Evolutionary conservation across 1,140 invertebrate genomes (phyloP).

Genomic region (Apis mellifera): DNA sequence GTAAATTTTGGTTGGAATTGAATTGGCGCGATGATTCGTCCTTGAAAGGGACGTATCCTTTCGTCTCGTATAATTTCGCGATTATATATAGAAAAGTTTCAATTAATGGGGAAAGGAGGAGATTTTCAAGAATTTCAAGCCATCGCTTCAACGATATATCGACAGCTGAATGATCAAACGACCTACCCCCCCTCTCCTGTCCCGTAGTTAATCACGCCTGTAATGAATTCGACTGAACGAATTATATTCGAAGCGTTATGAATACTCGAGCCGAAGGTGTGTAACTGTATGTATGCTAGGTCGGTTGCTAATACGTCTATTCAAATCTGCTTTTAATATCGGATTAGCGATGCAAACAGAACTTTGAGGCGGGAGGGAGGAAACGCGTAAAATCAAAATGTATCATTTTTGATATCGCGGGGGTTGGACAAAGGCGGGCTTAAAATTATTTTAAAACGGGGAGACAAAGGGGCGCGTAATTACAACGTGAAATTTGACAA

Average conservation of each 20-base stretch:
- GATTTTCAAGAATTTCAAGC: slow-evolving; percentile 10
- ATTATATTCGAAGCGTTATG: slow-evolving; percentile 29
- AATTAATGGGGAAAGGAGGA: neutral
- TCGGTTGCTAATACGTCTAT: slow-evolving; percentile 43
- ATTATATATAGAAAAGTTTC: no score
- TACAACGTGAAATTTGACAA: slow-evolving; percentile 28
- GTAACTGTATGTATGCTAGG: neutral
- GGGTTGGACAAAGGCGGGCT: slow-evolving; percentile 16
- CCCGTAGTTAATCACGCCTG: slow-evolving; percentile 49
- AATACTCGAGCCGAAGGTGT: slow-evolving; percentile 43
- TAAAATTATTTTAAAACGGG: slow-evolving; percentile 23
- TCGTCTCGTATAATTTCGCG: no score
- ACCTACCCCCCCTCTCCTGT: slow-evolving; percentile 17
- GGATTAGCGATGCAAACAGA: slow-evolving; percentile 27
- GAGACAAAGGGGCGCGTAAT: slow-evolving; percentile 27
- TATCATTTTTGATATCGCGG: slow-evolving; percentile 18
- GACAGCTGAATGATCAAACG: slow-evolving; percentile 48
- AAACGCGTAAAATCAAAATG: slow-evolving; percentile 22
- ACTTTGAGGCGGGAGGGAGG: neutral
- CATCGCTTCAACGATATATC: slow-evolving; percentile 42
- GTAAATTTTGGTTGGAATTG: no score
- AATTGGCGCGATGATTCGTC: no score
- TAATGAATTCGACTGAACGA: slow-evolving; percentile 53
- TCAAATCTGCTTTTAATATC: slow-evolving; percentile 44
- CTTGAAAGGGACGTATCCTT: no score